These are phyloP conservation scores for Pegoplata infirma DNA, from an alignment of 2,888 invertebrate genomes.

Conservation along the genomic window DNA sequence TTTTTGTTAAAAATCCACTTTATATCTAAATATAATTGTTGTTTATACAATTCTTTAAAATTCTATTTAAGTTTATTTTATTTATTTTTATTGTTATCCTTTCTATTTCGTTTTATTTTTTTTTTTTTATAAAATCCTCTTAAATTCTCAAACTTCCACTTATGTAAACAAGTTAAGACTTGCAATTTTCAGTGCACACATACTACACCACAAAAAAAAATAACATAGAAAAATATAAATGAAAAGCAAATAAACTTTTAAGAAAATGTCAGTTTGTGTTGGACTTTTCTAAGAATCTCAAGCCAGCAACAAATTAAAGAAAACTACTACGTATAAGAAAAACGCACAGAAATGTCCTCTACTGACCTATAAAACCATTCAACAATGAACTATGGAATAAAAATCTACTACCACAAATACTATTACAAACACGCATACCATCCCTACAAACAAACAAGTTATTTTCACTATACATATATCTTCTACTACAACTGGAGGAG, in stretches of 20 bases:
- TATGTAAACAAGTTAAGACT: constrained; percentile 3
- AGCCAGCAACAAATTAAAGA: constrained; percentile 4
- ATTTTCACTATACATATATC: too few relatives aligned
- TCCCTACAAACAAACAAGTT: too few relatives aligned
- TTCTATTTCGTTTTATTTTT: neutral
- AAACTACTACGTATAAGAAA: constrained; percentile 5
- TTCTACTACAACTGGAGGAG: neutral
- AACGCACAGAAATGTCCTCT: constrained; percentile 55
- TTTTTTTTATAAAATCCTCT: constrained; percentile 6
- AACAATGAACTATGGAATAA: constrained; percentile 30
- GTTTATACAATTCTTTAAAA: neutral
- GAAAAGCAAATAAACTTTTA: neutral
- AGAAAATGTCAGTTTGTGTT: neutral
- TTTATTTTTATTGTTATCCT: constrained; percentile 5
- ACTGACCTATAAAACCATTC: constrained; percentile 64
- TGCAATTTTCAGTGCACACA: neutral
- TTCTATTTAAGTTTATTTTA: neutral
- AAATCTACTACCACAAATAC: neutral
- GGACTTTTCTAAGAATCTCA: neutral
- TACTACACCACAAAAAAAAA: too few relatives aligned
- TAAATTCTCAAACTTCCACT: constrained; percentile 26
- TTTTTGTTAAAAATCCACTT: too few relatives aligned
- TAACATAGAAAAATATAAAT: neutral
- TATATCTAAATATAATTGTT: too few relatives aligned
- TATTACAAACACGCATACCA: neutral